These are phyloP conservation scores for Paracentrotus lividus DNA, from an alignment of 53 echinoderm and acorn worm species.

Conservation along the genomic window DNA sequence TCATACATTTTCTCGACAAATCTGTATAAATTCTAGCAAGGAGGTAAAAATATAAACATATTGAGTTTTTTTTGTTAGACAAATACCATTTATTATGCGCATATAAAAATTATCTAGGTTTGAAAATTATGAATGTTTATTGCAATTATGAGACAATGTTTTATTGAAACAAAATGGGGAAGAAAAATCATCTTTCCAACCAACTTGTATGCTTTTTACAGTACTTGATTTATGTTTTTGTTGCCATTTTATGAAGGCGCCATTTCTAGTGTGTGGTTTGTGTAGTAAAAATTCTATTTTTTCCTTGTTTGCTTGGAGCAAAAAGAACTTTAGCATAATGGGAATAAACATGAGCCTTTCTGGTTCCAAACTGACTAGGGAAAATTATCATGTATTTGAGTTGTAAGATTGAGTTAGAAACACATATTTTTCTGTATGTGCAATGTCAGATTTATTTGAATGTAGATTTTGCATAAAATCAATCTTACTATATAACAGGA, in stretches of 20 bases:
- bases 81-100: neutral
- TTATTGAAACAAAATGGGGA: neutral
- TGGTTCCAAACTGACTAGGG: neutral
- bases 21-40: neutral
- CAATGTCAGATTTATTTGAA: neutral
- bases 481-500: no score
- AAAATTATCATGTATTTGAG: neutral
- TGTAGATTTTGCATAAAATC: no score
- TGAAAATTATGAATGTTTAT: neutral
- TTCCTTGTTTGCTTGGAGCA: neutral
- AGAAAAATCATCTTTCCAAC: neutral
- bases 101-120: neutral
- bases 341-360: neutral
- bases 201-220: constrained; percentile 13
- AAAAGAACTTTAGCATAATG: neutral
- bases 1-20: neutral
- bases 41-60: neutral
- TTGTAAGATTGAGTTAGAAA: neutral
- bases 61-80: neutral
- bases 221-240: neutral
- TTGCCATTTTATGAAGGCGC: neutral
- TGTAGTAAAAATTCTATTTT: neutral
- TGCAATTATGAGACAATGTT: neutral
- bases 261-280: neutral
- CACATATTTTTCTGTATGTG: constrained; percentile 28